Percentiles rank a stretch among this genome's conserved stretches.
Evolutionary conservation across 2,888 invertebrate species (phyloP).

Genomic region (Monoplex corrugatus): DNA sequence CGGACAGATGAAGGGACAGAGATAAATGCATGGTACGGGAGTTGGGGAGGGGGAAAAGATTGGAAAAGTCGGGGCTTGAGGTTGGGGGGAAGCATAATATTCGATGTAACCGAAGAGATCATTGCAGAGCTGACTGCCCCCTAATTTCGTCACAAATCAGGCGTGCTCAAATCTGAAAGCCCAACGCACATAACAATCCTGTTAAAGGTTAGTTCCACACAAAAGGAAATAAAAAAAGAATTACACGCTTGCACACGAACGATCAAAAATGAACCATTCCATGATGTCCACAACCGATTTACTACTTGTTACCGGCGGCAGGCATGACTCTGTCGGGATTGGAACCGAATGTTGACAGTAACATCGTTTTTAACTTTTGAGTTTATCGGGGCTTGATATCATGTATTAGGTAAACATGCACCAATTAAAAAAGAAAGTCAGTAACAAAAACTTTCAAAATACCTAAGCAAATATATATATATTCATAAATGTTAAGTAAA

Average conservation of each 20-base stretch:
- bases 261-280: constrained; percentile 19
- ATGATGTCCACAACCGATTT: constrained; percentile 16
- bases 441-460: background rate
- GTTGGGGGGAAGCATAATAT: no score
- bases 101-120: no score
- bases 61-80: no score
- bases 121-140: no score
- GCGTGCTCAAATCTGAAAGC: constrained; percentile 29
- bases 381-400: no score
- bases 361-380: background rate
- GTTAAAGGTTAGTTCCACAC: constrained; percentile 37
- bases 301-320: constrained; percentile 23
- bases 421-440: background rate
- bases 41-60: no score
- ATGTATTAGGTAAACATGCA: background rate
- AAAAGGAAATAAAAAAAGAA: constrained; percentile 29
- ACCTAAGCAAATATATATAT: background rate
- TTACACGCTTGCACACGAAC: constrained; percentile 11
- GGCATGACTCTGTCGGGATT: constrained; percentile 35
- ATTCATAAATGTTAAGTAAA: background rate
- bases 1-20: no score
- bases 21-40: no score
- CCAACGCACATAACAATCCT: constrained; percentile 15
- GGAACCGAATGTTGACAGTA: background rate
- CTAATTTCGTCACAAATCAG: background rate